Conservation (phyloP, 2,113 vertebrate species). For the Ptilorrhoa leucosticta region DNA sequence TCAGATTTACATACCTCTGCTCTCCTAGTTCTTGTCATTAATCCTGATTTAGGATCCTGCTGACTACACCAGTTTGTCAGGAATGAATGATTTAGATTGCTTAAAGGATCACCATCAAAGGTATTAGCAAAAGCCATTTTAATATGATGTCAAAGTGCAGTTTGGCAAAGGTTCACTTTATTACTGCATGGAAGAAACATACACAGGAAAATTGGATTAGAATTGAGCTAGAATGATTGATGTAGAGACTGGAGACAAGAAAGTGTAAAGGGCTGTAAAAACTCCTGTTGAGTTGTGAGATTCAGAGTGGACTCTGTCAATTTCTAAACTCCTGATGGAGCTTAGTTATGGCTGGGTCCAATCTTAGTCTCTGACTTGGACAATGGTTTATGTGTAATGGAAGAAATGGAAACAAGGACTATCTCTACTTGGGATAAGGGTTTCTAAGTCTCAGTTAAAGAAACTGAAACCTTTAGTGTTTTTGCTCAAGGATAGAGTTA, state of each 20-base stretch:
- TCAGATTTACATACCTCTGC: neutral
- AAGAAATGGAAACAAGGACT: neutral
- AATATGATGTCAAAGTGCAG: neutral
- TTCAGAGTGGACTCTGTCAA: neutral
- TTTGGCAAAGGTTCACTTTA: neutral
- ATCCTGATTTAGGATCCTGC: neutral
- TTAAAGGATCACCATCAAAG: neutral
- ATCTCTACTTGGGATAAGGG: neutral
- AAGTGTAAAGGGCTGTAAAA: neutral
- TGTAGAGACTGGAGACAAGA: neutral
- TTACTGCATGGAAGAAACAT: neutral
- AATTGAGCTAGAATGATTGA: neutral
- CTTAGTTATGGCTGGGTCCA: neutral
- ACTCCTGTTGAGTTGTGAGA: neutral
- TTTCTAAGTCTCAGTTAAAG: neutral
- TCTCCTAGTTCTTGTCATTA: neutral
- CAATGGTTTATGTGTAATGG: neutral
- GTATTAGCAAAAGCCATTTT: neutral
- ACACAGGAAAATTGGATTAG: neutral
- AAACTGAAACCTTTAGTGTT: neutral
- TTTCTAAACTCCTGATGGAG: neutral
- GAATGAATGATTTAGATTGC: neutral
- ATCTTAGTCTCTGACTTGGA: neutral
- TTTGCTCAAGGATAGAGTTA: neutral
- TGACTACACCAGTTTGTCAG: neutral